These are phyloP conservation scores for Adrianichthys oophorus DNA, from an alignment of 2,797 vertebrate genomes.

Conservation along the genomic window DNA sequence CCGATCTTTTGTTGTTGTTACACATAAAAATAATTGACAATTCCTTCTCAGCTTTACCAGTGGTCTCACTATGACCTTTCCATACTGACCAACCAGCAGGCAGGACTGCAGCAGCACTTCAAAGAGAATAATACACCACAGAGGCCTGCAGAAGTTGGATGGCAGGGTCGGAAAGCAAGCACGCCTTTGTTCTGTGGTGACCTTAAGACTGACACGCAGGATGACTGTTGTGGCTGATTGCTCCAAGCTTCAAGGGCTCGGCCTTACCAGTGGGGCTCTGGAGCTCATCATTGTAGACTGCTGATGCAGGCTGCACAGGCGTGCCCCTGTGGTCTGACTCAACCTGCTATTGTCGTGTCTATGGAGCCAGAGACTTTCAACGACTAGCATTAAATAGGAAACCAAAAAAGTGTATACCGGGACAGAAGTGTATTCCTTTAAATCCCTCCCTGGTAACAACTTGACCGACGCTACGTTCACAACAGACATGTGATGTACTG, in stretches of 20 bases:
- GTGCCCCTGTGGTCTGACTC: constrained; percentile 43
- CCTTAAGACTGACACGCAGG: constrained; percentile 44
- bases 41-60: constrained; percentile 16
- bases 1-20: too few relatives aligned
- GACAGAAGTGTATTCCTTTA: constrained; percentile 5
- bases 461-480: too few relatives aligned
- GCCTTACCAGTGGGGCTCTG: constrained; percentile 40
- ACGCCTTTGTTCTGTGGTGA: constrained; percentile 30
- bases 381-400: constrained; percentile 22
- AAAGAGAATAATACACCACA: constrained; percentile 2
- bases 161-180: constrained; percentile 23
- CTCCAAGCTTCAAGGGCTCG: constrained; percentile 30
- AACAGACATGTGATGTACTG: too few relatives aligned
- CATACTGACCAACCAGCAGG: constrained; percentile 30
- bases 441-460: not conserved
- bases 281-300: constrained; percentile 51
- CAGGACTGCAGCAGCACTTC: constrained; percentile 14
- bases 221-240: constrained; percentile 58
- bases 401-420: constrained; percentile 4
- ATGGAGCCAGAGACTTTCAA: constrained; percentile 33
- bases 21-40: too few relatives aligned
- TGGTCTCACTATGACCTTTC: constrained; percentile 30
- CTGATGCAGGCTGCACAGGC: constrained; percentile 35
- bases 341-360: constrained; percentile 52
- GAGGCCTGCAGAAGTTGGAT: constrained; percentile 22